These are phyloP conservation scores for Microtus richardsoni DNA, from an alignment of 2,113 vertebrate species.

Conservation along the genomic window DNA sequence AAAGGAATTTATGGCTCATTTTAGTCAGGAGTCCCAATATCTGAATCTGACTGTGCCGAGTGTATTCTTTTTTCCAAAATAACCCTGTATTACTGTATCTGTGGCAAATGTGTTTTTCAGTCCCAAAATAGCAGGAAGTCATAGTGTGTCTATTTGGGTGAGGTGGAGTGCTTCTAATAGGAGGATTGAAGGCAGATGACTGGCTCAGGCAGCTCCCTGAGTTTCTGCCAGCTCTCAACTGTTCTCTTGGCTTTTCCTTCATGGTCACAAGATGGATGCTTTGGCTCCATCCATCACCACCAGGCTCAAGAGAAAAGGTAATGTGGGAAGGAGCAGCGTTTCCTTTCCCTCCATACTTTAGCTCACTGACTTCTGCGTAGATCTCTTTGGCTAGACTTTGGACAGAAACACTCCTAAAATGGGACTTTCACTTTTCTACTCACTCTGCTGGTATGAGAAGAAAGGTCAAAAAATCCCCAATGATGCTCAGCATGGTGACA, in stretches of 20 bases:
- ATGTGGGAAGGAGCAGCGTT: neutral
- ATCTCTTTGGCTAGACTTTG: neutral
- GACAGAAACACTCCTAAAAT: neutral
- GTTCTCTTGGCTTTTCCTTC: neutral
- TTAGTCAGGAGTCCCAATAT: neutral
- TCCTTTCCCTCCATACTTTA: neutral
- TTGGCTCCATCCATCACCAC: neutral
- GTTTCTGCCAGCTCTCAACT: neutral
- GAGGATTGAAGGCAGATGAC: neutral
- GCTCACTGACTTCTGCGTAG: neutral
- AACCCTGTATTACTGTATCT: neutral
- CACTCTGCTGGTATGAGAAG: neutral
- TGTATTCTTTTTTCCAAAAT: neutral
- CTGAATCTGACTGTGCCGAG: neutral
- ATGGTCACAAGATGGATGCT: slow-evolving; percentile 39
- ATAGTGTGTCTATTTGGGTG: neutral
- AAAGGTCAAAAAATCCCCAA: neutral
- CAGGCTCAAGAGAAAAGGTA: neutral
- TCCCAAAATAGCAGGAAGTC: neutral
- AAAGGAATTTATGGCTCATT: neutral
- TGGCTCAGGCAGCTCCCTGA: neutral
- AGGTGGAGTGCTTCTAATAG: neutral
- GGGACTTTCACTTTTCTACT: neutral
- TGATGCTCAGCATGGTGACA: neutral
- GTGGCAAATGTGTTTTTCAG: neutral